Evolutionary conservation across 2,797 vertebrate species (phyloP), one percentile per base, ranked within the genome.

Genomic region (Valencia hispanica): DNA sequence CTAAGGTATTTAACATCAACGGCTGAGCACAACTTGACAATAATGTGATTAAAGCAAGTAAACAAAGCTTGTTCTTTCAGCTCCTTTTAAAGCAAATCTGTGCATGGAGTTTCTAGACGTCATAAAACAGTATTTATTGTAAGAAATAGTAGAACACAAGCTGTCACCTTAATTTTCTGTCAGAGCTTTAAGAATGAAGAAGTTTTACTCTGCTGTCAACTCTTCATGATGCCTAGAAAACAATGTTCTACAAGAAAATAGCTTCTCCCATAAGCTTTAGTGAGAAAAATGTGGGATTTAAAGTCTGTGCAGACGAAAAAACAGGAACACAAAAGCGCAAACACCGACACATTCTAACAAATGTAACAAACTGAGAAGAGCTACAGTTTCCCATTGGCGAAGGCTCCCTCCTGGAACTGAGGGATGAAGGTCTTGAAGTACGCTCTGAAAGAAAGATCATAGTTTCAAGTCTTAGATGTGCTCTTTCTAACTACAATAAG

Each of bases 321-420:
- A 75, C 78, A 84, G 75, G 74, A 80, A 75, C 79, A 88, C 72
- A 75, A 36, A 9, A 34, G 8, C 68, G 69, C 53, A 51, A 10
- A 73, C 72, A 48, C 47, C 39, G 79, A 77, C 66, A 68, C 85
- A 75, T 45, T 74, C 82, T 83, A 88, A 72, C 84, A 85, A 85
- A 87, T 83, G 78, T 86, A 77, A 86, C 78, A 75, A 88, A 75
- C 75, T 66, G 1, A 15, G 79, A 90, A 88, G 85, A 83, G 27
- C 95, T 97, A 99, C 82, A 99, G 97, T 89, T 99, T 99, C 89
- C 98, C 98, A 34, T 97, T 99, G 94, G 98, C 97, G 91, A 99
- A 99, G 0, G 97, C 98, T 73, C 97, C 98, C 93, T 99, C 97
- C 91, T 99, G 98, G 96, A 99, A 99, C 94, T 98, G 98, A 88